These are phyloP conservation scores for Zonitis immaculata DNA, from an alignment of 2,888 invertebrate species.

Conservation along the genomic window DNA sequence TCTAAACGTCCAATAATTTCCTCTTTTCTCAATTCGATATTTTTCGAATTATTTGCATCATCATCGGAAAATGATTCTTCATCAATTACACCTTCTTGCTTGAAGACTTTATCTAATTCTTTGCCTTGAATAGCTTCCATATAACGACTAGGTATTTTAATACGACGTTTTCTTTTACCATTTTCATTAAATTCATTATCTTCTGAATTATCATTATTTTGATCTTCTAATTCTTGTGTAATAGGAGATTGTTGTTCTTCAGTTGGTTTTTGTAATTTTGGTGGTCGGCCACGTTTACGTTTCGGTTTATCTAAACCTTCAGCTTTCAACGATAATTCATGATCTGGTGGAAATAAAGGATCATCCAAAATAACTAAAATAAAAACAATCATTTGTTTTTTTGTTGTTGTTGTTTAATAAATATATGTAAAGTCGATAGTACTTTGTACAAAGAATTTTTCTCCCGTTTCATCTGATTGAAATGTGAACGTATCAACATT, in stretches of 20 bases:
- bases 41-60: conserved; percentile 32
- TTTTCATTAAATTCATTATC: conserved; percentile 48
- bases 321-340: conserved; percentile 60
- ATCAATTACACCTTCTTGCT: conserved; percentile 67
- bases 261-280: conserved; percentile 50
- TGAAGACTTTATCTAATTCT: conserved; percentile 68
- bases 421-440: conserved; percentile 25
- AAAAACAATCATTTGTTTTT: not conserved
- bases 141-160: conserved; percentile 62
- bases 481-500: conserved; percentile 44
- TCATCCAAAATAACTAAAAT: conserved; percentile 57
- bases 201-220: conserved; percentile 9
- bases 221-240: conserved; percentile 13
- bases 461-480: conserved; percentile 43
- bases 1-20: conserved; percentile 66
- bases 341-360: conserved; percentile 60
- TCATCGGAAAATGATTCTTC: conserved; percentile 35
- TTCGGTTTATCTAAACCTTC: conserved; percentile 63
- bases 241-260: conserved; percentile 11
- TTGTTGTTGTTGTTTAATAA: not conserved
- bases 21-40: conserved; percentile 21
- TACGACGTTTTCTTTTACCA: conserved; percentile 57
- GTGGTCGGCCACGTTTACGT: conserved; percentile 66
- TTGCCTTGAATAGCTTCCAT: conserved; percentile 59
- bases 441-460: conserved; percentile 54